Percentiles rank a stretch among this genome's conserved stretches.
These are phyloP conservation scores for Helicoverpa zea DNA, from an alignment of 1,140 invertebrate species.

Conservation along the genomic window DNA sequence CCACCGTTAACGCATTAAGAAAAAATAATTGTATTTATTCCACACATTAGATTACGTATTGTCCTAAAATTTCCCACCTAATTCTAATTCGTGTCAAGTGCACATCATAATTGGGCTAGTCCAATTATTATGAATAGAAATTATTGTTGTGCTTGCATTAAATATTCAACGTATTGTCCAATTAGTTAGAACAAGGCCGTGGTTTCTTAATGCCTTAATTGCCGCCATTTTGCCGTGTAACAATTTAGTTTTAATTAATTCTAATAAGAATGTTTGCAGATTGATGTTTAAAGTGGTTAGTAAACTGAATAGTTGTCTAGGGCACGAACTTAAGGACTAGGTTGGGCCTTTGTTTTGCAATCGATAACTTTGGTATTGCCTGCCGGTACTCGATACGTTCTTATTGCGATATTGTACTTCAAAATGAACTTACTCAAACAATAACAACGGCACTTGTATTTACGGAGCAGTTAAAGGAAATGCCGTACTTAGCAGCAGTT, in stretches of 20 bases:
- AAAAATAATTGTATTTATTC: constrained; percentile 48
- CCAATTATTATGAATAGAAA: constrained; percentile 65
- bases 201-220: constrained; percentile 69
- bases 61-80: constrained; percentile 74
- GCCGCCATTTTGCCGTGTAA: constrained; percentile 49
- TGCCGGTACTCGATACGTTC: constrained; percentile 23
- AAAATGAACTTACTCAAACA: neutral
- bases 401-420: constrained; percentile 24
- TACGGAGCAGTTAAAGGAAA: neutral
- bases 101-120: constrained; percentile 66
- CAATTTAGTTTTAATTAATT: constrained; percentile 50
- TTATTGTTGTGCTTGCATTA: constrained; percentile 61
- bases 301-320: neutral
- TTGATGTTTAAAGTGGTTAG: constrained; percentile 27
- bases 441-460: neutral
- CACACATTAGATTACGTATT: constrained; percentile 60
- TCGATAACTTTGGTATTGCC: constrained; percentile 21
- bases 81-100: constrained; percentile 78
- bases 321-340: constrained; percentile 3
- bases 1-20: constrained; percentile 57
- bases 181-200: constrained; percentile 73
- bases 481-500: constrained; percentile 22
- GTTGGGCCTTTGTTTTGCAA: constrained; percentile 33
- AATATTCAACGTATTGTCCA: constrained; percentile 63
- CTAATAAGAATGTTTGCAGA: constrained; percentile 41